Base-by-base conservation (phyloP, 1,140 invertebrate species). In the Caenorhabditis latens region DNA sequence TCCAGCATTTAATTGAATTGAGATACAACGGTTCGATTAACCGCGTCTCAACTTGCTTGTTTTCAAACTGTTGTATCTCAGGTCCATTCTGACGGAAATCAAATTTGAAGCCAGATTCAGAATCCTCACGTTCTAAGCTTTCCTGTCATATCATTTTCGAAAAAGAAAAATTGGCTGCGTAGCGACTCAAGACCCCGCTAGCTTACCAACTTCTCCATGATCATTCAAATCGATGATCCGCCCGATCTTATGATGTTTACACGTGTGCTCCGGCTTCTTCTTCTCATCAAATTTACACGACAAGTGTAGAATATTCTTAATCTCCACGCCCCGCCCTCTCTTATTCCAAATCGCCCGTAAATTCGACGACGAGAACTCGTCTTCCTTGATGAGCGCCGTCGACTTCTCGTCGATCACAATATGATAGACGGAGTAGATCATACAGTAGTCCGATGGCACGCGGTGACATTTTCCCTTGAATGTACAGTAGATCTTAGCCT, bases 311-410 rank as follows among this genome's bases (percentile, higher is more conserved):
- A 79, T 79, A 24, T 79, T 79, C 19, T 50, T 43, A 8, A 79
- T 50, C 7, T 79, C n/a, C 19, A 7, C 16, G 4, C 19, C 46
- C 46, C n/a, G 50, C 11, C 71, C 71, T 0, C 24, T 42, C n/a
- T 79, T n/a, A 79, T 50, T 79, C 71, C 71, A 79, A 3, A 53
- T 21, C 5, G 71, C 9, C 53, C 71, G 50, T n/a, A 79, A 50
- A 79, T 79, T 79, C 4, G 9, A 13, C n/a, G 71, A 79, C 11
- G 71, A 79, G 24, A 79, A 79, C n/a, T 79, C 71, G 46, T 79
- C 71, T 79, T 79, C 71, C 21, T 79, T 79, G 71, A 79, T 50
- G 4, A n/a, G 53, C 8, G 46, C 46, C 11, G 21, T n/a, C 4
- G 46, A 21, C 11, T 50, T 79, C n/a, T 79, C 46, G 24, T 50